Percentiles rank a stretch among this genome's conserved stretches.
phyloP scores from a whole-genome alignment of 2,888 invertebrate genomes.

The Aporophyla nigra region DNA sequence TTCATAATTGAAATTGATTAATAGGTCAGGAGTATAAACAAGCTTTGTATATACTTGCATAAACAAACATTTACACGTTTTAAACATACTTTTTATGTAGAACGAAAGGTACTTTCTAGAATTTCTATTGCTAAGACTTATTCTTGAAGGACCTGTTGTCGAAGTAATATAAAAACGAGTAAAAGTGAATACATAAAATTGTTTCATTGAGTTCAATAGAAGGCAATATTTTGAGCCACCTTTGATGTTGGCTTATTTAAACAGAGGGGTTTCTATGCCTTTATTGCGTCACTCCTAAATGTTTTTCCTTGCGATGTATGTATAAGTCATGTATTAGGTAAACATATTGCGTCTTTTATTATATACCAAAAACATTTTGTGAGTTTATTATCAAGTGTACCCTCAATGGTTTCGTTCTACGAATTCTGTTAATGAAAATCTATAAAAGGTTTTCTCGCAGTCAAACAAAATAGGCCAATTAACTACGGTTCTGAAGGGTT shows the following conservation, averaged over 20 bases:
- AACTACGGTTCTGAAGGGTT: constrained; percentile 33
- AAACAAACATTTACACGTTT: constrained; percentile 17
- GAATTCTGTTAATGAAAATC: constrained; percentile 58
- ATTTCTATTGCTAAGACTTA: constrained; percentile 31
- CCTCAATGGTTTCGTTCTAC: constrained; percentile 43
- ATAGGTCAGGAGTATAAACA: constrained; percentile 44
- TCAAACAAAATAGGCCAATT: constrained; percentile 49
- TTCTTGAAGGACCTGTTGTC: constrained; percentile 33
- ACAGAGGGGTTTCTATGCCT: constrained; percentile 81
- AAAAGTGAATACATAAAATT: constrained; percentile 72
- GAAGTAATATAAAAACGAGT: constrained; percentile 54
- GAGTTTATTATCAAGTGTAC: constrained; percentile 41
- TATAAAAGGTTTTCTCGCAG: constrained; percentile 49
- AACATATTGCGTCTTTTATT: constrained; percentile 47
- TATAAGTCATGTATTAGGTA: constrained; percentile 62
- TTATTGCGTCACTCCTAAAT: constrained; percentile 82
- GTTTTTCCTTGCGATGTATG: constrained; percentile 71
- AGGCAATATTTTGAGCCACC: constrained; percentile 78
- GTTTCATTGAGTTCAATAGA: constrained; percentile 78
- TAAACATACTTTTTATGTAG: neutral
- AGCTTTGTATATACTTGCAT: constrained; percentile 17
- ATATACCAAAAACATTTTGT: constrained; percentile 41
- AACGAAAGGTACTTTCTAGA: neutral
- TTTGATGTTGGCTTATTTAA: constrained; percentile 87
- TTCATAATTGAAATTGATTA: constrained; percentile 67